A percentile compares a stretch with the other conserved stretches of the same genome.
Evolutionary conservation across 1,140 invertebrate species (phyloP).

Genomic region (Euglossa dilemma): DNA sequence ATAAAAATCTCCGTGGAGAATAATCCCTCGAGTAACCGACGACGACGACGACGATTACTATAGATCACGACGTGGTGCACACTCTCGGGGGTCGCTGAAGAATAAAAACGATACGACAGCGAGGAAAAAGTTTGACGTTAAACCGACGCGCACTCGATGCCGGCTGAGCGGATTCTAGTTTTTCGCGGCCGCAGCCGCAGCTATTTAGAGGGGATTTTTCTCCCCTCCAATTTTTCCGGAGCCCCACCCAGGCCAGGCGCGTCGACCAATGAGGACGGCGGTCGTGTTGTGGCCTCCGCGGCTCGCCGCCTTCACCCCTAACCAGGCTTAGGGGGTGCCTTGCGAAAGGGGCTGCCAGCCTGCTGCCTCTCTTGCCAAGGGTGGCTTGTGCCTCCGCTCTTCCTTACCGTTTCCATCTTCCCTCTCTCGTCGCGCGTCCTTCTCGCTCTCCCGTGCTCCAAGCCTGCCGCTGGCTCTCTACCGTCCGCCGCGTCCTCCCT

Average conservation of each 20-base stretch:
- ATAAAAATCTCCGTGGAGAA: neutral
- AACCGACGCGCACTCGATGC: conserved; percentile 78
- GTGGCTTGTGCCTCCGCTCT: conserved; percentile 60
- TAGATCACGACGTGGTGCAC: neutral
- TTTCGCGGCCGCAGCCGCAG: conserved; percentile 78
- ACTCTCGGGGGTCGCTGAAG: neutral
- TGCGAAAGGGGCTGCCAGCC: conserved; percentile 68
- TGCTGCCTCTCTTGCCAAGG: conserved; percentile 60
- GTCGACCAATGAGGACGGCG: conserved; percentile 82
- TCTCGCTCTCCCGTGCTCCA: no score
- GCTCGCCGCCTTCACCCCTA: conserved; percentile 81
- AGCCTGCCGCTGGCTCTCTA: neutral
- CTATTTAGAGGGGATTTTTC: conserved; percentile 82
- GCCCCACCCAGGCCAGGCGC: conserved; percentile 79
- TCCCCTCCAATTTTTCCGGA: conserved; percentile 81
- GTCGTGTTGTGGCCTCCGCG: conserved; percentile 82
- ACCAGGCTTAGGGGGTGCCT: conserved; percentile 75
- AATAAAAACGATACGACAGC: conserved; percentile 4
- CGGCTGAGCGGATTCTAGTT: conserved; percentile 82
- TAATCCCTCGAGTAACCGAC: no score
- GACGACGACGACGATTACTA: no score
- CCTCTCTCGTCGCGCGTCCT: neutral
- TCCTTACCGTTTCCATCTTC: conserved; percentile 47
- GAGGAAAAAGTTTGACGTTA: neutral
- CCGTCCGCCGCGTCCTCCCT: neutral